Percentiles rank a stretch among this genome's conserved stretches.
These are phyloP conservation scores for Tuberolachnus salignus DNA, from an alignment of 2,888 invertebrate genomes.

Conservation along the genomic window DNA sequence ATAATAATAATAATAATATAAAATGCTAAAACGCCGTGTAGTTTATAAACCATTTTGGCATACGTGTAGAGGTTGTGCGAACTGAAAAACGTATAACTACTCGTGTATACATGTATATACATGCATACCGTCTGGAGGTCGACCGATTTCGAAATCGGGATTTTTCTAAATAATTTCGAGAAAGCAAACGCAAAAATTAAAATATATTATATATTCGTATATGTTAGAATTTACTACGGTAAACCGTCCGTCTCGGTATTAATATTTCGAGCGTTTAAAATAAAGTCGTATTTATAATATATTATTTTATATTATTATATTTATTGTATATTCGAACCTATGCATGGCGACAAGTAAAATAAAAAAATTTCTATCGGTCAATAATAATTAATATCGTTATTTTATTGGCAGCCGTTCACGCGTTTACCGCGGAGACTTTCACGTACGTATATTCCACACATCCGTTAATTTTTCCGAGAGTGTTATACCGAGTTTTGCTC, in stretches of 20 bases:
- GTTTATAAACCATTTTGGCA: constrained; percentile 44
- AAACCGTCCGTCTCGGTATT: constrained; percentile 22
- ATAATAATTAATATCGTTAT: neutral
- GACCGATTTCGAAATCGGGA: constrained; percentile 14
- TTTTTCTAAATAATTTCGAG: constrained; percentile 25
- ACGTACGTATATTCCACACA: too few relatives aligned
- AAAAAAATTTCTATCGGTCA: constrained; percentile 20
- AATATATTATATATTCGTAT: neutral
- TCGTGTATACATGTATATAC: too few relatives aligned
- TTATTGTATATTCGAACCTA: too few relatives aligned
- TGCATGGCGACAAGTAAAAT: neutral
- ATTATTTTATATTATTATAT: too few relatives aligned
- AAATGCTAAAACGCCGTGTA: constrained; percentile 26
- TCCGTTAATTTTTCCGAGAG: too few relatives aligned
- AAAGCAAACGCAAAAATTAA: constrained; percentile 3
- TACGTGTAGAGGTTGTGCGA: constrained; percentile 24
- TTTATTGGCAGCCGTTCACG: constrained; percentile 10
- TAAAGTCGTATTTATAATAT: neutral
- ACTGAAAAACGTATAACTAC: constrained; percentile 33
- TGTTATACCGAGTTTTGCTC: too few relatives aligned
- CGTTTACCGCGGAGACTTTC: too few relatives aligned
- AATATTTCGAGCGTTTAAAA: constrained; percentile 27
- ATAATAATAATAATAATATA: neutral
- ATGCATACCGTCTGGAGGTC: constrained; percentile 18
- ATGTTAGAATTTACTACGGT: neutral